These are phyloP conservation scores for Mustela lutreola DNA, from an alignment of 2,113 vertebrate species.

Conservation along the genomic window DNA sequence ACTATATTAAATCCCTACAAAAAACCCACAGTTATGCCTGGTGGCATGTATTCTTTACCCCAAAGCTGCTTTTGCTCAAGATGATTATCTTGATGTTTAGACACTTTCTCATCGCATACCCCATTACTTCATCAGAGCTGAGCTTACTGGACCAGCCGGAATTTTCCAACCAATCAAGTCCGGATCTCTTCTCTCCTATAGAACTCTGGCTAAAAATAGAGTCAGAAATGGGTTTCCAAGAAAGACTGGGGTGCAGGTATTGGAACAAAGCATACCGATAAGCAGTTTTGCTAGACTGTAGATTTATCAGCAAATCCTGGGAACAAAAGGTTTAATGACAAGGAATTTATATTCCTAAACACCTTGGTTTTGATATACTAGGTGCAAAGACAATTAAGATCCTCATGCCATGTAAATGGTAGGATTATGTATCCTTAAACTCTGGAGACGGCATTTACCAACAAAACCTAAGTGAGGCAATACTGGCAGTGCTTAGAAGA, in stretches of 20 bases:
- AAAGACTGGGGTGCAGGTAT: background rate
- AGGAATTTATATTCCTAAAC: background rate
- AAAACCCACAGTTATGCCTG: background rate
- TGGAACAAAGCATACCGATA: background rate
- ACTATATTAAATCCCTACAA: constrained; percentile 46
- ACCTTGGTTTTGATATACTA: constrained; percentile 7
- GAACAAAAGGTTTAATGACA: constrained; percentile 42
- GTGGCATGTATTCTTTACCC: background rate
- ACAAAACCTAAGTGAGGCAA: background rate
- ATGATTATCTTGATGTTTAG: background rate
- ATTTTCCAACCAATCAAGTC: background rate
- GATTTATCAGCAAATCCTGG: constrained; percentile 43
- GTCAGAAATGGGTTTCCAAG: background rate
- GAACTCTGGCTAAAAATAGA: background rate
- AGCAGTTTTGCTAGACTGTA: background rate
- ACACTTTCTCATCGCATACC: background rate
- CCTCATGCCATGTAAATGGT: background rate
- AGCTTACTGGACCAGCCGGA: background rate
- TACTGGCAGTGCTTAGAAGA: constrained; percentile 21
- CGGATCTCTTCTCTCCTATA: background rate
- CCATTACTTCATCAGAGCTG: background rate
- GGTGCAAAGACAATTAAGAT: constrained; percentile 32
- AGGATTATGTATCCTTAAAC: background rate
- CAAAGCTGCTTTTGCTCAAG: constrained; percentile 25
- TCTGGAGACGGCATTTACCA: background rate